Percentiles rank a stretch among this genome's conserved stretches.
phyloP scores from a whole-genome alignment of 2,888 invertebrate species.

The Dolichopus griseipennis region DNA sequence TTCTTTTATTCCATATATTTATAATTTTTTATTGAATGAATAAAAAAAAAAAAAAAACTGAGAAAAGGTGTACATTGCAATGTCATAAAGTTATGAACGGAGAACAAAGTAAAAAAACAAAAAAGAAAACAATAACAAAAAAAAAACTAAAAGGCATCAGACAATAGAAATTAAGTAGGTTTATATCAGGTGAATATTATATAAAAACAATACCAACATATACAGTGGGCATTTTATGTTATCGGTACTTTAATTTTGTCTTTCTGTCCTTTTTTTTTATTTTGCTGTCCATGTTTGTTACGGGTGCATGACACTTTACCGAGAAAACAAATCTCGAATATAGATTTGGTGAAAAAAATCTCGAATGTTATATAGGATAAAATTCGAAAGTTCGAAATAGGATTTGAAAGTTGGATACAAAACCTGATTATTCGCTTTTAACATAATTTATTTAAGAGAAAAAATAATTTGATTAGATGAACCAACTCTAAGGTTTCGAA shows the following conservation, averaged over 20 bases:
- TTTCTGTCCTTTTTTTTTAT: no score
- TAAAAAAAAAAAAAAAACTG: not conserved
- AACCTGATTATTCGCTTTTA: no score
- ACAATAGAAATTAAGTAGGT: slow-evolving; percentile 6
- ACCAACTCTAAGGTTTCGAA: no score
- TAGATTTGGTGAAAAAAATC: no score
- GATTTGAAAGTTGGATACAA: no score
- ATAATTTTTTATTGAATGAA: not conserved
- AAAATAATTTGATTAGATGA: no score
- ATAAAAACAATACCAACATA: not conserved
- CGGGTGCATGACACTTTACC: no score
- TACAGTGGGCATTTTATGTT: slow-evolving; percentile 1
- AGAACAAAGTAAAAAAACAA: not conserved
- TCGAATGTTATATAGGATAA: no score
- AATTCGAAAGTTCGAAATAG: no score
- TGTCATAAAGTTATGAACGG: not conserved
- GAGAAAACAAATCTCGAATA: no score
- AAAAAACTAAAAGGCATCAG: not conserved
- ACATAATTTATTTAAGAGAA: no score
- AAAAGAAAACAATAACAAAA: no score
- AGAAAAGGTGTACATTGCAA: not conserved
- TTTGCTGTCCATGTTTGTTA: not conserved
- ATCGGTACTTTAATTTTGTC: not conserved
- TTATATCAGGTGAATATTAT: not conserved
- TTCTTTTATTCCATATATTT: not conserved